Evolutionary conservation across 2,888 invertebrate genomes (phyloP).

Genomic region (Harmothoe impar): DNA sequence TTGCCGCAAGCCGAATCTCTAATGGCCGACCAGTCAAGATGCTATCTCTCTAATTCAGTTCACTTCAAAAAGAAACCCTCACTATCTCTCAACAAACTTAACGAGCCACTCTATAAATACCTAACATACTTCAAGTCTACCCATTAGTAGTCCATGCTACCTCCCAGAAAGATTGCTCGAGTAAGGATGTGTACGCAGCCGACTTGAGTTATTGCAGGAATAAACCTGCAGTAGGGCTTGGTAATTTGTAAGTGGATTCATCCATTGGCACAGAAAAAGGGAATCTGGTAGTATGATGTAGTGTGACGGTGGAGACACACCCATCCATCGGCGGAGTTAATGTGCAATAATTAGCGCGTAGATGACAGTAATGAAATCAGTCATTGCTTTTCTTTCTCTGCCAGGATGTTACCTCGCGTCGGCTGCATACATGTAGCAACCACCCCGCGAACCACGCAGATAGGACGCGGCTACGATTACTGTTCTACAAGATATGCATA

Average conservation of each 20-base stretch:
- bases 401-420: not conserved
- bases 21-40: conserved; percentile 49
- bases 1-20: conserved; percentile 42
- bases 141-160: not conserved
- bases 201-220: conserved; percentile 1
- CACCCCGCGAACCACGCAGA: not conserved
- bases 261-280: not conserved
- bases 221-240: not conserved
- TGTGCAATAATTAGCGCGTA: conserved; percentile 52
- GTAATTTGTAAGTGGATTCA: conserved; percentile 46
- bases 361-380: conserved; percentile 60
- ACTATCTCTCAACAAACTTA: conserved; percentile 23
- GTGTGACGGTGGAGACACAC: conserved; percentile 14
- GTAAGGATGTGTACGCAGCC: not conserved
- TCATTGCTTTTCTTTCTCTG: conserved; percentile 20
- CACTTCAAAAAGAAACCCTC: conserved; percentile 49
- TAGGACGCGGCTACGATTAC: not conserved
- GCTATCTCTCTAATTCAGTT: conserved; percentile 56
- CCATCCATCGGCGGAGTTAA: conserved; percentile 38
- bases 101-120: conserved; percentile 28
- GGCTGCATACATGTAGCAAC: not conserved
- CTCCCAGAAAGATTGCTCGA: not conserved
- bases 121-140: not conserved
- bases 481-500: conserved; percentile 19
- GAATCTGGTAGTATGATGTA: conserved; percentile 35